These are phyloP conservation scores for Sardina pilchardus DNA, from an alignment of 2,113 vertebrate genomes.

Conservation along the genomic window DNA sequence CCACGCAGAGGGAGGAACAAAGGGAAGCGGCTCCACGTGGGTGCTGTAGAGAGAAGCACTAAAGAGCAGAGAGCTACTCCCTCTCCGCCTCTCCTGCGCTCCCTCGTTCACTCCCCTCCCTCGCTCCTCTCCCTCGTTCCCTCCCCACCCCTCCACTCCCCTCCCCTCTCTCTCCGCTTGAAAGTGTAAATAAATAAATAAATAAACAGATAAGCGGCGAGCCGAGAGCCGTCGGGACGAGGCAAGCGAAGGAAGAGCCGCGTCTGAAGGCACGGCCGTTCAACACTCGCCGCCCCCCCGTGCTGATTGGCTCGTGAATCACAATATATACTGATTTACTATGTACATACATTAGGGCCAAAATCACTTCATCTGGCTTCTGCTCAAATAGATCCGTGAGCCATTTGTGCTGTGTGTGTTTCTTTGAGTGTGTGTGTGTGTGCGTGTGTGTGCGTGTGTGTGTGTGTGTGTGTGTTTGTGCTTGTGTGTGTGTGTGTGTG, in stretches of 20 bases:
- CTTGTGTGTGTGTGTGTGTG: background rate
- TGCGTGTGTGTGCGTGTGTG: background rate
- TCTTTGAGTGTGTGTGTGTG: background rate
- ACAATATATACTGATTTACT: conserved; percentile 48
- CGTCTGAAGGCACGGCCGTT: conserved; percentile 47
- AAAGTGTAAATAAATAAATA: conserved; percentile 28
- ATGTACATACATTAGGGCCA: conserved; percentile 52
- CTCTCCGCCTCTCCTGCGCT: background rate
- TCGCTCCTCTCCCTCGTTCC: background rate
- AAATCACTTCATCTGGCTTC: conserved; percentile 33
- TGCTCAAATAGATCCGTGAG: conserved; percentile 29
- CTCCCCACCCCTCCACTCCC: background rate
- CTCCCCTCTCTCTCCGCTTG: background rate
- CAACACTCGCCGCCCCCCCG: background rate
- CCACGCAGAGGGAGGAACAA: conserved; percentile 63
- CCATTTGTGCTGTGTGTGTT: background rate
- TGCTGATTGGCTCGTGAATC: conserved; percentile 50
- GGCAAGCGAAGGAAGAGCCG: conserved; percentile 15
- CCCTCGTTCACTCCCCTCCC: background rate
- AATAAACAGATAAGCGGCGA: conserved; percentile 18
- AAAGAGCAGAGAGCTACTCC: conserved; percentile 24
- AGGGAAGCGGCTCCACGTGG: conserved; percentile 57
- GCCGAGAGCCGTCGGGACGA: background rate
- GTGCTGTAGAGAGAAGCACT: conserved; percentile 24
- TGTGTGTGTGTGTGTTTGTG: background rate